Conservation (phyloP, 2,797 vertebrate genomes). For the Prionace glauca region DNA sequence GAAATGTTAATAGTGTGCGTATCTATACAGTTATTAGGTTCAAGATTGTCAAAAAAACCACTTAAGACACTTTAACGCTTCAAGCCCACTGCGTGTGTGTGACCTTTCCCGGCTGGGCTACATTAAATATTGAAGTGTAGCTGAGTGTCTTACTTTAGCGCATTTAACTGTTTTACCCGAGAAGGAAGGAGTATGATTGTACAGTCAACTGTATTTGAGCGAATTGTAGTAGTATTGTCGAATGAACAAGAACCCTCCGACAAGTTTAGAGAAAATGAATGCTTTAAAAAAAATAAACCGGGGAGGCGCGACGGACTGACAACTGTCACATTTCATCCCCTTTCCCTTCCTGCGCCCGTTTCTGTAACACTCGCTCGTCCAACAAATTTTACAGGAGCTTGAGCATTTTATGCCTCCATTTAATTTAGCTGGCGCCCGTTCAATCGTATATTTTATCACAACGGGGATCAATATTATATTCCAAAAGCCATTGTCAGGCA, state of each 20-base stretch:
- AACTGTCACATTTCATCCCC: background rate
- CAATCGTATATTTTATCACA: constrained; percentile 28
- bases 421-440: constrained; percentile 20
- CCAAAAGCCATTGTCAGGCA: constrained; percentile 14
- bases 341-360: too few relatives aligned
- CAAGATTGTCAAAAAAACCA: constrained; percentile 35
- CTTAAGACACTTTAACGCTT: constrained; percentile 36
- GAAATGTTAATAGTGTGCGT: background rate
- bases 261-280: background rate
- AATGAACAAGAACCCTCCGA: background rate
- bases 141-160: constrained; percentile 41
- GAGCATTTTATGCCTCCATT: background rate
- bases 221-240: background rate
- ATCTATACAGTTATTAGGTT: background rate
- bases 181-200: background rate
- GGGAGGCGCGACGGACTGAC: background rate
- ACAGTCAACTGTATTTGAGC: background rate
- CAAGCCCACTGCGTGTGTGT: constrained; percentile 45
- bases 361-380: background rate
- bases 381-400: background rate
- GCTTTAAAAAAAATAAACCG: background rate
- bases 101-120: constrained; percentile 48
- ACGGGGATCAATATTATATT: constrained; percentile 33
- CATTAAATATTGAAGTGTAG: constrained; percentile 47
- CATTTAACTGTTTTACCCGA: background rate